Evolutionary conservation across 2,888 invertebrate species (phyloP).

Genomic region (Darwinula stevensoni): DNA sequence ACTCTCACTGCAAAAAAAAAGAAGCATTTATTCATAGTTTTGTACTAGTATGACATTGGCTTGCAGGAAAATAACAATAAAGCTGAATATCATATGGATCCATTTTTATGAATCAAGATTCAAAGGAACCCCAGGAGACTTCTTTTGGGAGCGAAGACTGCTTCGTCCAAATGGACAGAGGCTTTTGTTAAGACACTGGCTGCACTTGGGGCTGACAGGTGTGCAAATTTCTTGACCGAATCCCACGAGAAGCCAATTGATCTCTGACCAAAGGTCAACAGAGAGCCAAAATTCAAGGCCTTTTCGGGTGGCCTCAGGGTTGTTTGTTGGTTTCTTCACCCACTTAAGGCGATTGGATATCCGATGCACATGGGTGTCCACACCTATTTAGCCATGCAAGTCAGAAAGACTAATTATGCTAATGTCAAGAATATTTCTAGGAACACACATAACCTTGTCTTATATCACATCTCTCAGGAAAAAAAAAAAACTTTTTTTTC

Average conservation of each 20-base stretch:
- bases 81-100: too few relatives aligned
- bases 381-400: conserved; percentile 28
- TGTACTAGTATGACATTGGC: too few relatives aligned
- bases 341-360: conserved; percentile 70
- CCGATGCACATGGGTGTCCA: conserved; percentile 92
- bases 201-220: conserved; percentile 51
- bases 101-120: too few relatives aligned
- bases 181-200: conserved; percentile 41
- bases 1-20: too few relatives aligned
- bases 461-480: too few relatives aligned
- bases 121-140: too few relatives aligned
- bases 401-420: background rate
- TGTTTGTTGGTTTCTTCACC: conserved; percentile 37
- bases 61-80: too few relatives aligned
- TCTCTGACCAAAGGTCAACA: conserved; percentile 46
- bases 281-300: conserved; percentile 70
- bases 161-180: conserved; percentile 44
- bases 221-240: conserved; percentile 85
- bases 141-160: too few relatives aligned
- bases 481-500: too few relatives aligned
- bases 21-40: too few relatives aligned
- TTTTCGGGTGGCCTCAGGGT: conserved; percentile 57
- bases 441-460: too few relatives aligned
- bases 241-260: conserved; percentile 67
- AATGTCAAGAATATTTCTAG: too few relatives aligned